Evolutionary conservation across 2,113 vertebrate species (phyloP).

Genomic region (Origma solitaria): DNA sequence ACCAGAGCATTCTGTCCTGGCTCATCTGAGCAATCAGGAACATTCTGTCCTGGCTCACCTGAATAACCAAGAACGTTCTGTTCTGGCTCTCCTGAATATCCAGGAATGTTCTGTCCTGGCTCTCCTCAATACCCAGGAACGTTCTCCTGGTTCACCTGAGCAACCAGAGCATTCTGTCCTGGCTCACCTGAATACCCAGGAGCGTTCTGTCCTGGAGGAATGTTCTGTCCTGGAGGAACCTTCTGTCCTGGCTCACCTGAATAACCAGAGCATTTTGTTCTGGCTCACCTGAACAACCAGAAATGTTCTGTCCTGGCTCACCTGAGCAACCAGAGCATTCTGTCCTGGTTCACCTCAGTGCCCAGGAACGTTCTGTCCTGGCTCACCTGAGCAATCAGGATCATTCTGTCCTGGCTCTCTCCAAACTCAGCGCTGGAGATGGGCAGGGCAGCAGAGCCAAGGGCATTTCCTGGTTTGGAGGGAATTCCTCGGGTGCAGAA

Average conservation of each 20-base stretch:
- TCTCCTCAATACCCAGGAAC: neutral
- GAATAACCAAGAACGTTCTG: no score
- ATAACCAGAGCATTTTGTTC: rapidly evolving
- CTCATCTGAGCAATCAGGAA: no score
- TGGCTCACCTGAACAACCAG: neutral
- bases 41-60: no score
- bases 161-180: neutral
- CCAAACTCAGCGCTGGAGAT: neutral
- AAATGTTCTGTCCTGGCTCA: neutral
- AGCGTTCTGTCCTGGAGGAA: neutral
- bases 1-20: no score
- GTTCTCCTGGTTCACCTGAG: neutral
- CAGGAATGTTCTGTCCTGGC: neutral
- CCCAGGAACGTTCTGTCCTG: neutral
- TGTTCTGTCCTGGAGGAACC: neutral
- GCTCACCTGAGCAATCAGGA: neutral
- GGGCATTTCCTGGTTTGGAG: neutral
- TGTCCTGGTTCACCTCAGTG: neutral
- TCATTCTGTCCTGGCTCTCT: neutral
- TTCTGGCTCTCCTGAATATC: neutral
- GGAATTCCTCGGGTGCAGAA: neutral
- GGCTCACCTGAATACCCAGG: neutral
- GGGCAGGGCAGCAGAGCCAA: neutral
- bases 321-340: neutral
- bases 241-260: neutral